Base-by-base conservation (phyloP, 2,113 vertebrate species). In the Myiozetetes cayanensis region DNA sequence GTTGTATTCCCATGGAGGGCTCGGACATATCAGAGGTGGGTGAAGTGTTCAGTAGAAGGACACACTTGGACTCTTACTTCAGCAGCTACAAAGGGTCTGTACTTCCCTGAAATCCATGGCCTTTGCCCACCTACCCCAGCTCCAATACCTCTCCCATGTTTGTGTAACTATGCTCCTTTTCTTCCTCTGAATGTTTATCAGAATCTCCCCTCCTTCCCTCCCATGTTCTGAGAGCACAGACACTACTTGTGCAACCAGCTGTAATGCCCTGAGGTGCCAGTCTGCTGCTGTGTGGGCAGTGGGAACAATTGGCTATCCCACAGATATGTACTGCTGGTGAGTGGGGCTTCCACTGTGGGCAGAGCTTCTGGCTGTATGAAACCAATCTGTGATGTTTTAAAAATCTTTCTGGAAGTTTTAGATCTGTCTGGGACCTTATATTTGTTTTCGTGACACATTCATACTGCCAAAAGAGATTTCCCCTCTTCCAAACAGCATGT, bases 241-340 rank as follows among this genome's bases (percentile, higher is more conserved):
- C 46, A 47, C 46, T 47, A 47, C 21, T 47, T 20, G 22, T 11
- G 46, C 20, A 47, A 47, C 10, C 46, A 47, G 46, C 53, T 55
- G 23, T 28, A 31, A 19, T 18, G 6, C 19, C 39, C 44, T 59
- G 53, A 23, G 46, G 3, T 81, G 41, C 27, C 33, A 89, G 23
- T 30, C 44, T 77, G 47, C 27, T 86, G 62, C 63, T 59, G 25
- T 4, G 2, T 0, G 1, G 49, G 23, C 53, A 68, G 1, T n/a
- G 33, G 28, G 41, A 66, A 68, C 46, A 68, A 35, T 0, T 2
- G 30, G 15, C 10, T 56, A n/a, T 18, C 50, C 44, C 63, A 35
- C 0, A 5, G 23, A 5, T 16, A 5, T 56, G 27, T 6, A 10
- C 20, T 71, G 47, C 25, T 44, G 44, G 22, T 41, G 25, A 27